Evolutionary conservation across 2,888 invertebrate species (phyloP), one percentile per base, ranked within the genome.

Genomic region (Dryobota labecula): DNA sequence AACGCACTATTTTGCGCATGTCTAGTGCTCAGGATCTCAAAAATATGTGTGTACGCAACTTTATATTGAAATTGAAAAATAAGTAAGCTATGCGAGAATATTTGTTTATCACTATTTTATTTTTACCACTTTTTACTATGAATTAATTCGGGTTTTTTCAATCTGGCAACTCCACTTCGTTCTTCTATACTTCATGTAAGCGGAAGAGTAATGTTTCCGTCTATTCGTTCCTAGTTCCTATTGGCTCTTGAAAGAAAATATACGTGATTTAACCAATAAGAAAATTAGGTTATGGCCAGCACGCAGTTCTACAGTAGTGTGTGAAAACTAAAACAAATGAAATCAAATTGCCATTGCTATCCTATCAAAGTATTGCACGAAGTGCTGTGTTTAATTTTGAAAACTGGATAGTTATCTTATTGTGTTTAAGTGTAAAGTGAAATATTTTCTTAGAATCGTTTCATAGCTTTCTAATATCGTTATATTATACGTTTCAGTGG

Each of bases 271-370:
- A 11, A 69, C 81, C 81, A 87, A 82, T 80, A 56, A 73, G 62
- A 73, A 72, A 78, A 45, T 68, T 49, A 67, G 56, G 60, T 80
- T 62, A 69, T 33, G 43, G 20, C 36, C 3, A 58, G 45, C 43
- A 68, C 58, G 57, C 56, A 63, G 49, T 38, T 58, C 33, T 56
- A 74, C n/a, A 33, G 30, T 67, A 49, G 56, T 20, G 13, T 70
- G 53, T 58, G 73, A 84, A 79, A 87, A 87, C 84, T 74, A 82
- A 81, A 84, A 83, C 82, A 84, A 83, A 83, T 85, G 84, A 85
- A 89, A 90, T 89, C 88, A 90, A 90, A 92, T 92, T 92, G 90
- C 89, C 91, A 92, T 91, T 92, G 89, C 84, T 78, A 72, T 79
- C 76, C 76, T 83, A 85, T 88, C 83, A 85, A 85, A 80, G 88